Evolutionary conservation across 2,797 vertebrate genomes (phyloP), one percentile per base, ranked within the genome.

Genomic region (Chromis chromis): DNA sequence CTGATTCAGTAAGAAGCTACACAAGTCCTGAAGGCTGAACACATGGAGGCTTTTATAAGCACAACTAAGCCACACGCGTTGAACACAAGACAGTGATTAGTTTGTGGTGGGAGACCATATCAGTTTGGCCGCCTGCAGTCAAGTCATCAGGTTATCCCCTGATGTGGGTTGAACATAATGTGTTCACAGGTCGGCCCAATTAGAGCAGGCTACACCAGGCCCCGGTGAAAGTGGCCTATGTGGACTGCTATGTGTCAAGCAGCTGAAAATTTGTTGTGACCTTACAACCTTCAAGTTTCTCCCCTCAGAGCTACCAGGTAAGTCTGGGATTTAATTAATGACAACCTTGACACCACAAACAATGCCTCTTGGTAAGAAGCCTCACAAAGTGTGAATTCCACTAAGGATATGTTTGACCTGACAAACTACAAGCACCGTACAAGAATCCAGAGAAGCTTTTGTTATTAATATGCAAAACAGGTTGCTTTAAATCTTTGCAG

Each of bases 81-180:
- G 33, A 65, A 65, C 36, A 65, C 9, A n/a, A 40, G 2, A 52
- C 56, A 52, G 10, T 52, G 67, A 70, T 70, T 54, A 24, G 36
- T 44, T 54, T 31, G n/a, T 33, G 46, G 19, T 12, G 48, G 19
- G 16, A 44, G 42, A 44, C 16, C 42, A 19, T 44, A 17, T 7
- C 42, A 3, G 42, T 4, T 19, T 17, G 16, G 2, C 22, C 5
- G 13, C 24, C 52, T 17, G 24, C 24, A 25, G 52, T 27, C 22
- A 7, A 54, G 52, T 54, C 52, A 16, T 24, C 6, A 27, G 52
- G 52, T 54, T 27, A 11, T 27, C 52, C 24, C 14, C 24, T 28
- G 52, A 54, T 54, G 24, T 25, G 52, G 16, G 24, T 8, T 6
- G 22, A 24, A 27, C 25, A 54, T 6, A 27, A 27, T 27, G 60